Percentiles rank a stretch among this genome's conserved stretches.
Conservation (phyloP, 2,113 vertebrate species). For the Macquaria australasica region DNA sequence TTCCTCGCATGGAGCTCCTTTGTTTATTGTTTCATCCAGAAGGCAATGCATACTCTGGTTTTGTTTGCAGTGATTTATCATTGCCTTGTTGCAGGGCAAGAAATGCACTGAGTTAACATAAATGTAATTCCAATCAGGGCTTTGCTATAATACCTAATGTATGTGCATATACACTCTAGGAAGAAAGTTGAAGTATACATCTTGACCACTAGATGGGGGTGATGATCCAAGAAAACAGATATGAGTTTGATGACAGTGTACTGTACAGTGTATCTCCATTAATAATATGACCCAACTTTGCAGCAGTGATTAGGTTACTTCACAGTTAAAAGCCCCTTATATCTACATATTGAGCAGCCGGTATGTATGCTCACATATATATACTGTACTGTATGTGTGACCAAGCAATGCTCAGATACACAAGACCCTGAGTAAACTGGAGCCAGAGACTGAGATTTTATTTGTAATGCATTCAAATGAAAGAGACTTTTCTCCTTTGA, state of each 20-base stretch:
- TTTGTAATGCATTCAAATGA: not conserved
- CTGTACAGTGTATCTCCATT: not conserved
- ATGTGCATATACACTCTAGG: not conserved
- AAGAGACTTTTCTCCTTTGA: not conserved
- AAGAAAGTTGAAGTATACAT: not conserved
- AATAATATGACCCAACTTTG: not conserved
- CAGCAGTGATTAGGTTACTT: not conserved
- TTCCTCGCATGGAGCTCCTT: not conserved
- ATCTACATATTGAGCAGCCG: not conserved
- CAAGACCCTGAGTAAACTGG: not conserved
- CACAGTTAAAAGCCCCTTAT: not conserved
- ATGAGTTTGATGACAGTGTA: not conserved
- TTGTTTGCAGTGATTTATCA: not conserved
- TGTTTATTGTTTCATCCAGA: constrained; percentile 45
- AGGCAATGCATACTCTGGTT: constrained; percentile 14
- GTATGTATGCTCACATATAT: not conserved
- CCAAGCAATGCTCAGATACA: no score
- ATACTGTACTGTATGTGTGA: not conserved
- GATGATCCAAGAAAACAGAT: constrained; percentile 2
- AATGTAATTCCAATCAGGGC: not conserved
- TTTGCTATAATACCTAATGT: not conserved
- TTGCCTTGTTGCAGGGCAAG: not conserved
- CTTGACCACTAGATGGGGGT: constrained; percentile 68
- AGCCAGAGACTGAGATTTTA: not conserved
- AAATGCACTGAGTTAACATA: not conserved